These are phyloP conservation scores for Rhizoglyphus robini DNA, from an alignment of 1,140 invertebrate genomes.

Conservation along the genomic window DNA sequence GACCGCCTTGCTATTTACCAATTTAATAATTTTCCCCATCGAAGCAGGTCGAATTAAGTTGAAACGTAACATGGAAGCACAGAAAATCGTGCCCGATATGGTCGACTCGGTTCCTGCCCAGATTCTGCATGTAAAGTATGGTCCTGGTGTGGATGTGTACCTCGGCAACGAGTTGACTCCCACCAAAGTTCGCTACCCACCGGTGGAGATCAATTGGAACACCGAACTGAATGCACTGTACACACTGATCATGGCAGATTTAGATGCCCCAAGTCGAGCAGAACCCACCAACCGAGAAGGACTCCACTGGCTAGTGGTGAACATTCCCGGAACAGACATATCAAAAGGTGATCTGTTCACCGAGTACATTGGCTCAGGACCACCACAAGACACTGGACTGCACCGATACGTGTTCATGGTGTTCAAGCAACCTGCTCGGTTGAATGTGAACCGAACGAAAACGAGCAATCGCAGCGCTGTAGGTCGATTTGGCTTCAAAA, in stretches of 20 bases:
- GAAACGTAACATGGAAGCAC: background rate
- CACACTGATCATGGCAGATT: conserved; percentile 57
- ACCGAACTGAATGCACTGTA: conserved; percentile 40
- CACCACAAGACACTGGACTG: conserved; percentile 31
- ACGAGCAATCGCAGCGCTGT: conserved; percentile 38
- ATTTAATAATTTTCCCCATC: too few species aligned
- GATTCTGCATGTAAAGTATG: background rate
- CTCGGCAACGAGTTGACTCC: conserved; percentile 51
- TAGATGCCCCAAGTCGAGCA: conserved; percentile 29
- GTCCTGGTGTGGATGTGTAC: conserved; percentile 26
- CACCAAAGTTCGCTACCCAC: conserved; percentile 38
- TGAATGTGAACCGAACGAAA: conserved; percentile 21
- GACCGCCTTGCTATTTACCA: too few species aligned
- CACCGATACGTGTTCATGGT: conserved; percentile 9
- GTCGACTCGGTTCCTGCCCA: background rate
- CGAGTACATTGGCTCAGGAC: conserved; percentile 32
- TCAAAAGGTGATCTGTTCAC: conserved; percentile 29
- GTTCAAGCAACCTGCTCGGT: background rate
- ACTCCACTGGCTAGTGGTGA: conserved; percentile 33
- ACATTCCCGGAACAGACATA: conserved; percentile 32
- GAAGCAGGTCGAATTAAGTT: too few species aligned
- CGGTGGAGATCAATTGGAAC: conserved; percentile 35
- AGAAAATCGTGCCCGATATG: background rate
- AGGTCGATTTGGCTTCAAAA: conserved; percentile 49
- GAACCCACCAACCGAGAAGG: conserved; percentile 20